Evolutionary conservation across 2,113 vertebrate genomes (phyloP).

Genomic region (Blennius ocellaris): DNA sequence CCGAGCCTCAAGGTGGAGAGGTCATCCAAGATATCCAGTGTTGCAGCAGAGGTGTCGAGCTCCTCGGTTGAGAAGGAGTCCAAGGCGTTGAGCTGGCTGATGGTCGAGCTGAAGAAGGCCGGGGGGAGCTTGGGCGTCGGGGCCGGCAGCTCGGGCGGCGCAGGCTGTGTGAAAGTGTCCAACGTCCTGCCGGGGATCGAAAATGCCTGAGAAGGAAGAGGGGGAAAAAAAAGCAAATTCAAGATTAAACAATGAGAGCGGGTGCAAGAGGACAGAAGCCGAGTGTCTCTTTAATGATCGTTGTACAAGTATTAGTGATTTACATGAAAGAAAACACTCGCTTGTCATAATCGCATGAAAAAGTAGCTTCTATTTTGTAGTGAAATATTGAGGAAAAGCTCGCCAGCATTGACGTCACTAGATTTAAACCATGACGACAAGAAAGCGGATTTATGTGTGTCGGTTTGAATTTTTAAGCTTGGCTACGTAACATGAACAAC

Average conservation of each 20-base stretch:
- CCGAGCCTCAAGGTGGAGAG: conserved; percentile 21
- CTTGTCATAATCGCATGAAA: too few species aligned
- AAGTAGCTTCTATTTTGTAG: too few species aligned
- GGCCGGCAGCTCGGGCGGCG: conserved; percentile 79
- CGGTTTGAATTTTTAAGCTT: too few species aligned
- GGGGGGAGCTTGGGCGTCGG: conserved; percentile 85
- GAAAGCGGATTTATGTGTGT: too few species aligned
- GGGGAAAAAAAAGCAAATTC: conserved; percentile 8
- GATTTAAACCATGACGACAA: too few species aligned
- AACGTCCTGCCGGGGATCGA: conserved; percentile 73
- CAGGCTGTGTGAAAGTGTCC: conserved; percentile 67
- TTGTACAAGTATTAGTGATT: too few species aligned
- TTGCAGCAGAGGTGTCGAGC: conserved; percentile 9
- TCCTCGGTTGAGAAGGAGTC: conserved; percentile 79
- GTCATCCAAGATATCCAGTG: conserved; percentile 64
- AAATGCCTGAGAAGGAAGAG: conserved; percentile 77
- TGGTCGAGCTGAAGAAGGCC: conserved; percentile 79
- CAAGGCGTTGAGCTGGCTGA: conserved; percentile 75
- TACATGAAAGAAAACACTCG: too few species aligned
- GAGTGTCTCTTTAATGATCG: too few species aligned
- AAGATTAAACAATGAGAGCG: background rate
- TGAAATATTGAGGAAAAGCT: too few species aligned
- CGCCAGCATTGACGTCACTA: too few species aligned
- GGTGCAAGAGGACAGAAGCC: too few species aligned
- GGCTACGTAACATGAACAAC: too few species aligned